Conservation (phyloP, 2,797 vertebrate species). For the Propithecus perrieri region DNA sequence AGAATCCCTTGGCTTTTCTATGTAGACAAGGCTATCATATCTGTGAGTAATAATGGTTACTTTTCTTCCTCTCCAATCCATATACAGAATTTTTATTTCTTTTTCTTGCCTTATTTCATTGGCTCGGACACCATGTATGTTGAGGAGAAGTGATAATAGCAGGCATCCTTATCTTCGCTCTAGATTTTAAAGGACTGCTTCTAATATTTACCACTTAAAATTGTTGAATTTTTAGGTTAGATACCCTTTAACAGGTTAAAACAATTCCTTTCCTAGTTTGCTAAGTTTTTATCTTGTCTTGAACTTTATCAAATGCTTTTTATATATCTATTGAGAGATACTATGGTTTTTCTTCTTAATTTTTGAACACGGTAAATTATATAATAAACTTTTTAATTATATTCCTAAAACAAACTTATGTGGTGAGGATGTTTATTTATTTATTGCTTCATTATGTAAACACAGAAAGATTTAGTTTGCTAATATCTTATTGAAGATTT, state of each 20-base stretch:
- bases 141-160: neutral
- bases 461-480: neutral
- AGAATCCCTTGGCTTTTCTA: neutral
- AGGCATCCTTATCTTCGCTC: neutral
- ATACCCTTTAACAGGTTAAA: neutral
- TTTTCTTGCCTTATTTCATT: neutral
- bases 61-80: neutral
- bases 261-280: neutral
- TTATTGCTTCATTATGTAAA: neutral
- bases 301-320: slow-evolving; percentile 20
- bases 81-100: neutral
- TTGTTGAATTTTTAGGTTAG: neutral
- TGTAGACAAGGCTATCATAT: neutral
- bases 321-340: neutral
- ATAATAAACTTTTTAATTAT: neutral
- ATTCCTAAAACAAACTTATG: slow-evolving; percentile 1
- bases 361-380: neutral
- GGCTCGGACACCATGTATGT: neutral
- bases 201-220: neutral
- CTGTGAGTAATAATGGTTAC: neutral
- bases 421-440: neutral
- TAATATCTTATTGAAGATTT: neutral
- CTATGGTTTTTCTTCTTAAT: neutral
- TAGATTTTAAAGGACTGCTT: neutral
- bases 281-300: slow-evolving; percentile 18